A percentile compares a stretch with the other conserved stretches of the same genome.
These are phyloP conservation scores for Macaria liturata DNA, from an alignment of 2,888 invertebrate genomes.

Conservation along the genomic window DNA sequence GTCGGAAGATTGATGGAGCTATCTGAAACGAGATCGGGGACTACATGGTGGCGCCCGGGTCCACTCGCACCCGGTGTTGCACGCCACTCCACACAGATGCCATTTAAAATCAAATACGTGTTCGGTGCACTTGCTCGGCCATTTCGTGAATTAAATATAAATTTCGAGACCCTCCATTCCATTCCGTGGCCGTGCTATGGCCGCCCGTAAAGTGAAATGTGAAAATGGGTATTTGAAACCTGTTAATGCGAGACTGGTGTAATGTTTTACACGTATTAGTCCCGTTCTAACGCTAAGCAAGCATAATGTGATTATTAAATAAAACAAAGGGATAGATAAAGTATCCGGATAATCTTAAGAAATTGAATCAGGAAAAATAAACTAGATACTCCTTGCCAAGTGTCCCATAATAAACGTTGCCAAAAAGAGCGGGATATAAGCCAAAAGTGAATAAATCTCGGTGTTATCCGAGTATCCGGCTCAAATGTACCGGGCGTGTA, in stretches of 20 bases:
- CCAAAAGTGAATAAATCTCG: constrained; percentile 18
- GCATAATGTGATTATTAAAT: not conserved
- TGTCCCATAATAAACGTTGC: constrained; percentile 1
- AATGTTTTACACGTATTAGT: too few species aligned
- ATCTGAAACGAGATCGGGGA: constrained; percentile 74
- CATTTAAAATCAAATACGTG: constrained; percentile 57
- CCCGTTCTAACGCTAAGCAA: not conserved
- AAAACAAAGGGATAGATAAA: not conserved
- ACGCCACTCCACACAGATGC: constrained; percentile 48
- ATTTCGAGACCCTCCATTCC: constrained; percentile 13
- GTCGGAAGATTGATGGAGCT: constrained; percentile 76
- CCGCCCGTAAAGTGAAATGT: constrained; percentile 7
- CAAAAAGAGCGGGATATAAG: constrained; percentile 4
- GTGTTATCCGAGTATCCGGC: constrained; percentile 31
- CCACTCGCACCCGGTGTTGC: constrained; percentile 48
- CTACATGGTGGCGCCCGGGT: constrained; percentile 39
- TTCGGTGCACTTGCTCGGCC: constrained; percentile 32
- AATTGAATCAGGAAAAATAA: not conserved
- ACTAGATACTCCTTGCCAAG: constrained; percentile 6
- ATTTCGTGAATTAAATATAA: constrained; percentile 34
- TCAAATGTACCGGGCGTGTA: constrained; percentile 46
- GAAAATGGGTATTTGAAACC: not conserved
- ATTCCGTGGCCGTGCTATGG: constrained; percentile 9
- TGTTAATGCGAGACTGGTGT: not conserved
- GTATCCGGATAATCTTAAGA: too few species aligned